Evolutionary conservation across 2,797 vertebrate genomes (phyloP).

Genomic region (Oceanodroma leucorhoa): DNA sequence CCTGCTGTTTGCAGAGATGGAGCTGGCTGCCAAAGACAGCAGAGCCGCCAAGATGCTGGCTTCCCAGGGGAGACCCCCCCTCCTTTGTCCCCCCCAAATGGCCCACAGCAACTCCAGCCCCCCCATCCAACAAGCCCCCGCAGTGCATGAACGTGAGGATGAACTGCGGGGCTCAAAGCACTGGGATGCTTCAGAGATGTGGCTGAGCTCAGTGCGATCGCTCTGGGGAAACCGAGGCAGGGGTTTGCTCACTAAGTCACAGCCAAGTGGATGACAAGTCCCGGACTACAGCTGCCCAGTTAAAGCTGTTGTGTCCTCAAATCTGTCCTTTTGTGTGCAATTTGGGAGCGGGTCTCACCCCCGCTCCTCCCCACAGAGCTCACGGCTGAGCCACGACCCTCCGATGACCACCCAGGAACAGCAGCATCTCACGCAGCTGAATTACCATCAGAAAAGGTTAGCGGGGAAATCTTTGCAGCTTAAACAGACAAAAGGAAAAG

Average conservation of each 20-base stretch:
- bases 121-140: neutral
- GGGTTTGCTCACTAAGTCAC: neutral
- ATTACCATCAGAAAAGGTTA: neutral
- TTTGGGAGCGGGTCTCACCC: neutral
- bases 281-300: neutral
- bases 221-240: neutral
- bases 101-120: neutral
- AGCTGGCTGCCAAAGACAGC: neutral
- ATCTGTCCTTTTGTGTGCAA: neutral
- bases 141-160: neutral
- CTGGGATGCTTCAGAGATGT: neutral
- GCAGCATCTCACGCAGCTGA: neutral
- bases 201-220: neutral
- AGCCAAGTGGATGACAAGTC: neutral
- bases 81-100: neutral
- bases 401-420: neutral
- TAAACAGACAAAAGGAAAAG: neutral
- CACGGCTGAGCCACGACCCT: accelerated
- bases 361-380: accelerated
- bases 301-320: neutral
- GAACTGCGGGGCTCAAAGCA: neutral
- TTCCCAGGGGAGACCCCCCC: neutral
- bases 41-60: neutral
- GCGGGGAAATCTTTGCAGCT: neutral
- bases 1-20: neutral